Evolutionary conservation across 2,113 vertebrate species (phyloP).

Genomic region (Pampusana beccarii): DNA sequence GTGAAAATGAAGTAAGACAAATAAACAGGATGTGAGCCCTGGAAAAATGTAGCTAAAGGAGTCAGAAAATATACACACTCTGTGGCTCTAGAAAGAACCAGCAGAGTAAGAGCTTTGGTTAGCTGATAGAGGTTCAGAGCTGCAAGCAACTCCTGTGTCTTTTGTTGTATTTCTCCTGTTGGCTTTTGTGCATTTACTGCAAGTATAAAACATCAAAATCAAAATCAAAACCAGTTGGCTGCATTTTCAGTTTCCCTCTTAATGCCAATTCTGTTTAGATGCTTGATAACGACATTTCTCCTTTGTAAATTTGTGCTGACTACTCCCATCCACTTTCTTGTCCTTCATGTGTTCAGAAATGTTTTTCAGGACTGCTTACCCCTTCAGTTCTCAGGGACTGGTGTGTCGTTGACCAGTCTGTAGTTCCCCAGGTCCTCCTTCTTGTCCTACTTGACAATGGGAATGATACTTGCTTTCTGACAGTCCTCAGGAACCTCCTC

Average conservation of each 20-base stretch:
- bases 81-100: neutral
- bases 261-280: neutral
- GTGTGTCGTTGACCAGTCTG: too few relatives aligned
- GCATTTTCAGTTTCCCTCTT: neutral
- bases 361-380: too few relatives aligned
- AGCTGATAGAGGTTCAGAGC: neutral
- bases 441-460: too few relatives aligned
- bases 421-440: too few relatives aligned
- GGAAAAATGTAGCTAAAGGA: neutral
- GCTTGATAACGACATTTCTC: neutral
- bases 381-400: too few relatives aligned
- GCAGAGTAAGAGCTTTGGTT: neutral
- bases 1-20: too few relatives aligned
- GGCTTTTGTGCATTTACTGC: neutral
- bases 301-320: neutral
- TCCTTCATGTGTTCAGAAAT: neutral
- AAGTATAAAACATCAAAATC: neutral
- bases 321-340: neutral
- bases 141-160: neutral
- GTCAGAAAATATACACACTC: neutral
- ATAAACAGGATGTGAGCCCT: neutral
- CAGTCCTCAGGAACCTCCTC: too few relatives aligned
- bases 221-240: neutral
- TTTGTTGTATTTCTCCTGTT: neutral
- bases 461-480: too few relatives aligned